Evolutionary conservation across 2,888 invertebrate species (phyloP), one percentile per base, ranked within the genome.

Genomic region (Plebejus argus): DNA sequence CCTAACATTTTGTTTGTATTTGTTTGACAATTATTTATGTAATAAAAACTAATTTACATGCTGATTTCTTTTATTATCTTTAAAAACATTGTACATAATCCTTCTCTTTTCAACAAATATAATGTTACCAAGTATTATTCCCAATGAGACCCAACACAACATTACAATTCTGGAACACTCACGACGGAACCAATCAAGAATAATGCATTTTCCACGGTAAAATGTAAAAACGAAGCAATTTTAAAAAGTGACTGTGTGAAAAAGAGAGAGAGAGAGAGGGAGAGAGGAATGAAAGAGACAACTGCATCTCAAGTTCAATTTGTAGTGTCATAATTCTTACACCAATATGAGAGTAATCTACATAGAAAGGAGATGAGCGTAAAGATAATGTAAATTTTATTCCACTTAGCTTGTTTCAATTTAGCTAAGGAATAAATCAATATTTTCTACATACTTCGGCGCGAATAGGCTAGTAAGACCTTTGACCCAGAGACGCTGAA

Each of bases 321-420:
- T 61, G 58, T 23, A 61, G 20, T 8, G 10, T 61, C 23, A 61
- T 61, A 20, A 10, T 23, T 58, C 58, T 61, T 10, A 61, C 23
- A 61, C 58, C 10, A 61, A 61, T 61, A 61, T 61, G 58, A 23
- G 3, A 61, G 58, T 23, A 61, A 61, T 61, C 23, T 61, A 61
- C 58, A 61, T 61, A 61, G 23, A 61, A 61, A 23, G 10, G 58
- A 23, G 58, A 61, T 61, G 23, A 61, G 23, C 58, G 1, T 61
- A 8, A 61, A 61, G 8, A 61, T 61, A 20, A 61, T 20, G 12
- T 20, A 61, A 23, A 61, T 61, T 61, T 61, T 61, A 61, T 61
- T 20, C 58, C 58, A 20, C 20, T 61, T 4, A 20, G 23, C 58
- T 23, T 1, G n/a, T 20, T 61, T 61, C 61, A 61, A 10, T 61